These are phyloP conservation scores for Ianthella basta DNA, from an alignment of 37 sponge, comb jelly and placozoan species.

Conservation along the genomic window DNA sequence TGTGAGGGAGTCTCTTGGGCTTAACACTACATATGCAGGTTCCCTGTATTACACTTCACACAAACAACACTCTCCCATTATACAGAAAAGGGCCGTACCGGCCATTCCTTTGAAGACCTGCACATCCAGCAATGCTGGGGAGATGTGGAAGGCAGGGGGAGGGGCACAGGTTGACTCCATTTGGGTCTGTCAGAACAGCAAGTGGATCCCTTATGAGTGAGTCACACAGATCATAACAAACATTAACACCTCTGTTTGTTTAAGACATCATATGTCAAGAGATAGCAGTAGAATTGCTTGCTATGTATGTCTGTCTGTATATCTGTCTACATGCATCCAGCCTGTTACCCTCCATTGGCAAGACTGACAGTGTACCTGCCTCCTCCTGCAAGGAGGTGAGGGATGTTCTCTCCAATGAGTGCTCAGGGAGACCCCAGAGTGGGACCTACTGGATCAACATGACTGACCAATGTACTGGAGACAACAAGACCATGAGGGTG, in stretches of 20 bases:
- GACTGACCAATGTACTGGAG: not conserved
- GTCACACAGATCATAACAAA: no score
- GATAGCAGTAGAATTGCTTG: no score
- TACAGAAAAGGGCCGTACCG: not conserved
- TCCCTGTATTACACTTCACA: no score
- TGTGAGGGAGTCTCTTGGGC: no score
- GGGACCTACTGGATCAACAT: slow-evolving; percentile 12
- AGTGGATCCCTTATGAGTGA: not conserved
- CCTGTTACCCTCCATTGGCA: slow-evolving; percentile 2
- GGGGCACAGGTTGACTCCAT: not conserved
- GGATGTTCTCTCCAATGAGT: slow-evolving; percentile 12
- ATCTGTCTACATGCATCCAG: no score
- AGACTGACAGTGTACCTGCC: not conserved
- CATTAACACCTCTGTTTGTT: no score
- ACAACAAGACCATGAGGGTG: no score
- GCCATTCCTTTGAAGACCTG: not conserved
- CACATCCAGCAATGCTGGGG: not conserved
- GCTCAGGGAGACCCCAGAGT: slow-evolving; percentile 1
- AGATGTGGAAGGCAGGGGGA: not conserved
- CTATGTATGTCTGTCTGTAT: no score
- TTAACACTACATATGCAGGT: no score
- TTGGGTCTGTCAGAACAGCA: slow-evolving; percentile 10
- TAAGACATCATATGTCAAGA: no score
- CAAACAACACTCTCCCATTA: no score
- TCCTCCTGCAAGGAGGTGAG: slow-evolving; percentile 14